Evolutionary conservation across 2,888 invertebrate genomes (phyloP), one percentile per base, ranked within the genome.

Genomic region (Pristionchus entomophagus): DNA sequence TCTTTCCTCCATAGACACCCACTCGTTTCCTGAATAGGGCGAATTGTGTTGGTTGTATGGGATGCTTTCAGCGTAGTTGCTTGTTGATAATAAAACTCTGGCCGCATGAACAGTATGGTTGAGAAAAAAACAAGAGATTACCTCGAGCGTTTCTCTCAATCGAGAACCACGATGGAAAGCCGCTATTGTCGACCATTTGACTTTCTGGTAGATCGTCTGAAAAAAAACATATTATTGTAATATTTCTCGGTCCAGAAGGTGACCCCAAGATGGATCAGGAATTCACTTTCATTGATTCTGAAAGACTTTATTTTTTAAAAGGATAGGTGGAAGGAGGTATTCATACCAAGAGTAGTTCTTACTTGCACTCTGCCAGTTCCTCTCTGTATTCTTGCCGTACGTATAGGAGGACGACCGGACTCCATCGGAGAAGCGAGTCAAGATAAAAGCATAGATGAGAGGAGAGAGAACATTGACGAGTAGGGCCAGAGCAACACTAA

Each of bases 291-390:
- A 45, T 45, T 45, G 45, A 10, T 14, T 45, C 45, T 45, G 45
- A 10, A 10, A 6, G 8, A 45, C 8, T 14, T 45, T 45, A 6
- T 45, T 14, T 45, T 45, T 45, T 10, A 45, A 45, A 45, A 45
- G 14, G 14, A 45, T 6, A 45, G n/a, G n/a, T n/a, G n/a, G n/a
- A n/a, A n/a, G n/a, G n/a, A 5, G 51, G 19, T 51, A 1, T 51
- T 51, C 17, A 51, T 51, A n/a, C n/a, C 3, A 51, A 51, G 5
- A 56, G n/a, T n/a, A n/a, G 1, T 53, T 4, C 51, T 81, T 17
- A 89, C 88, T 83, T 35, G 89, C 89, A 86, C 90, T 90, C 73
- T 90, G 90, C 90, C 90, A 90, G 49, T 88, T 87, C 29, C 90
- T 78, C 59, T 89, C 86, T 1, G 89, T 89, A 59, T 90, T 89